Evolutionary conservation across 2,888 invertebrate genomes (phyloP).

Genomic region (Erebia epiphron): DNA sequence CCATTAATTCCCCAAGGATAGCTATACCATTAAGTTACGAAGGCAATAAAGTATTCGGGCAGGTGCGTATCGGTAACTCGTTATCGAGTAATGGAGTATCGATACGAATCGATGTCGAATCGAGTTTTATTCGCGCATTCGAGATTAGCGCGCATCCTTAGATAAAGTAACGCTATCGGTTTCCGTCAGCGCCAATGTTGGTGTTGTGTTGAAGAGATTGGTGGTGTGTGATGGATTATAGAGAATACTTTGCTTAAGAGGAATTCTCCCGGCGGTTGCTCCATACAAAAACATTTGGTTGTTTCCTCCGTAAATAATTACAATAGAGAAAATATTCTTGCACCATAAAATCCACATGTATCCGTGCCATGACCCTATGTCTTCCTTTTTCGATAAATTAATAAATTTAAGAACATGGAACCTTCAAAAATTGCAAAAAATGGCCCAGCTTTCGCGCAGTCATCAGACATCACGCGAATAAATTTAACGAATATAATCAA

Average conservation of each 20-base stretch:
- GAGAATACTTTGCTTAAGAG: not conserved
- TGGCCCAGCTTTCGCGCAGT: too few relatives aligned
- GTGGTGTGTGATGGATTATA: slow-evolving; percentile 4
- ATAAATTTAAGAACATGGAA: too few relatives aligned
- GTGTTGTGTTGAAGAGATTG: slow-evolving; percentile 21
- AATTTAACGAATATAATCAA: too few relatives aligned
- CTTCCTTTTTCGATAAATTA: too few relatives aligned
- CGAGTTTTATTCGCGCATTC: slow-evolving; percentile 48
- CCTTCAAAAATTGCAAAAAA: too few relatives aligned
- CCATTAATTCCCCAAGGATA: slow-evolving; percentile 45
- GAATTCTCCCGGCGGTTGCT: too few relatives aligned
- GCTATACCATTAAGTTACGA: slow-evolving; percentile 43
- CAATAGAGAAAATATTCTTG: too few relatives aligned
- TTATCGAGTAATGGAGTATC: slow-evolving; percentile 50
- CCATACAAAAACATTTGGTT: too few relatives aligned
- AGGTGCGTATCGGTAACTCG: slow-evolving; percentile 49
- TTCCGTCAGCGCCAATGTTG: slow-evolving; percentile 36
- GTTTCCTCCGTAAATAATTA: too few relatives aligned
- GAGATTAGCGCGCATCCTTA: slow-evolving; percentile 43
- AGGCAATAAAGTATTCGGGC: slow-evolving; percentile 47
- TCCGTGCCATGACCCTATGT: too few relatives aligned
- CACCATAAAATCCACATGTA: too few relatives aligned
- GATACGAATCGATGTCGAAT: slow-evolving; percentile 48
- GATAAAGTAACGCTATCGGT: slow-evolving; percentile 33
- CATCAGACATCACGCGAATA: too few relatives aligned